Conservation (phyloP, 2,797 vertebrate species). For the Rhodeus uyekii region DNA sequence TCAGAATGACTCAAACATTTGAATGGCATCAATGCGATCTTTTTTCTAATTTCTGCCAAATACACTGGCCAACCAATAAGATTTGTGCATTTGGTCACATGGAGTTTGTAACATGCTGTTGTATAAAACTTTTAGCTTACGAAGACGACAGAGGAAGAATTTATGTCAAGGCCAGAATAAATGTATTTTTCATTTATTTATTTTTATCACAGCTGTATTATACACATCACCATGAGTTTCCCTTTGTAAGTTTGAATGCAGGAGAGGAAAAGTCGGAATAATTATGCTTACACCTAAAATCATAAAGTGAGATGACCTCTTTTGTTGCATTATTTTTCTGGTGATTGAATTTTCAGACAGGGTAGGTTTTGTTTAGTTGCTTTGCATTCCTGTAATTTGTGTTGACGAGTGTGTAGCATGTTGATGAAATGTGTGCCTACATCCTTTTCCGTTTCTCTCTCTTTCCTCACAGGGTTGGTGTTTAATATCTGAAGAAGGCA, state of each 20-base stretch:
- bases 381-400: background rate
- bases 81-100: background rate
- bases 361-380: conserved; percentile 4
- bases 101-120: too few relatives aligned
- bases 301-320: background rate
- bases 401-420: background rate
- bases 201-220: background rate
- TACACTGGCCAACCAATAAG: background rate
- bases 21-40: background rate
- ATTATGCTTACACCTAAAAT: background rate
- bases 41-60: background rate
- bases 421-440: background rate
- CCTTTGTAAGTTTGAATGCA: background rate
- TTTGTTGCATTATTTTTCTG: background rate
- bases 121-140: background rate
- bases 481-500: conserved; percentile 76
- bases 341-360: background rate
- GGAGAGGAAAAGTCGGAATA: background rate
- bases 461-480: conserved; percentile 72
- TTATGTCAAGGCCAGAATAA: background rate
- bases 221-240: background rate
- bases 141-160: too few relatives aligned
- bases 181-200: background rate
- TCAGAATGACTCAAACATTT: background rate
- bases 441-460: background rate